Conservation (phyloP, 2,113 vertebrate species). For the Lagopus muta region DNA sequence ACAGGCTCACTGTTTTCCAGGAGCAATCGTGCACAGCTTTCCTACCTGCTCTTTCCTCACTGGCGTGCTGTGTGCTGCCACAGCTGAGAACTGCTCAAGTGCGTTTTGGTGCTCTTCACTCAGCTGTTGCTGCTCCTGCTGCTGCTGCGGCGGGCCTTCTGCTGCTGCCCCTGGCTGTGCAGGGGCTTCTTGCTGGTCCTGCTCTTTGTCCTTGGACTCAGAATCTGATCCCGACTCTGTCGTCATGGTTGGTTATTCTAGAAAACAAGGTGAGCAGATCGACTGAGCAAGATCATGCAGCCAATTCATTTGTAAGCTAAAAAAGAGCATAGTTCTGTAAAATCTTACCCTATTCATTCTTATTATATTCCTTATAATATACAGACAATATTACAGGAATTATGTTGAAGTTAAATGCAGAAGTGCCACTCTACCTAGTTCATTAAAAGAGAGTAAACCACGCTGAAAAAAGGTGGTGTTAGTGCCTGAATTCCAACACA, state of each 20-base stretch:
- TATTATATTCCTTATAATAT: neutral
- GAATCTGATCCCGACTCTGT: slow-evolving; percentile 91
- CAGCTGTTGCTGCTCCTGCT: neutral
- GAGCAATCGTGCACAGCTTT: fast-evolving
- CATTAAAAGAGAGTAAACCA: neutral
- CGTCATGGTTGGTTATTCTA: slow-evolving; percentile 95
- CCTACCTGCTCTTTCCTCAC: slow-evolving; percentile 81
- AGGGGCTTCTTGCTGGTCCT: slow-evolving; percentile 80
- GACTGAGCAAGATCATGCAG: neutral
- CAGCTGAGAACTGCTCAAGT: slow-evolving; percentile 81
- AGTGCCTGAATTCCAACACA: neutral
- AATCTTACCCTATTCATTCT: neutral
- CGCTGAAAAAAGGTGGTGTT: neutral
- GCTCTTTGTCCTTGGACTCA: slow-evolving; percentile 86
- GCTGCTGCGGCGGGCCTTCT: slow-evolving; percentile 8
- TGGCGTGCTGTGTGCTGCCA: slow-evolving; percentile 86
- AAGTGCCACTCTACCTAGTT: neutral
- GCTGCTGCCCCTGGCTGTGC: slow-evolving; percentile 52
- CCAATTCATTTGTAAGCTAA: neutral
- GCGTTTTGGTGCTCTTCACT: slow-evolving; percentile 72
- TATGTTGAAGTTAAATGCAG: fast-evolving
- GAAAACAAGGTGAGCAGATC: slow-evolving; percentile 17
- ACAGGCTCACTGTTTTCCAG: neutral
- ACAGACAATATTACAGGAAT: neutral
- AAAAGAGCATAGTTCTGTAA: fast-evolving